These are phyloP conservation scores for Hylomyscus alleni DNA, from an alignment of 2,797 vertebrate species.

Conservation along the genomic window DNA sequence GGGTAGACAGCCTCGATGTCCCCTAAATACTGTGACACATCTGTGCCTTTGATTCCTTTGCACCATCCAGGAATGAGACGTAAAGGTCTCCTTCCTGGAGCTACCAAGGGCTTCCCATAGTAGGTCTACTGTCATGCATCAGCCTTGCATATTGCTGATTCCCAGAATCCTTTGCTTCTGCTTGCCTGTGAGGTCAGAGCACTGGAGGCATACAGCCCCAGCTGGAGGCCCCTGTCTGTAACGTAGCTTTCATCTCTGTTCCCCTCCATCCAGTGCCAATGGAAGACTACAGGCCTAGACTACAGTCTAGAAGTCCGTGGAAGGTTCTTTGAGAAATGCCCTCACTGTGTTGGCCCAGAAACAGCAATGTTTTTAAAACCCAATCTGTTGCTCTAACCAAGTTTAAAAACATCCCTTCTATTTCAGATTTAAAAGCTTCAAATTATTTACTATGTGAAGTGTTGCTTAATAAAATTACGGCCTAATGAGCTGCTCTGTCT, in stretches of 20 bases:
- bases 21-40: not conserved
- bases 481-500: constrained; percentile 64
- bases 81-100: accelerated
- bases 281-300: not conserved
- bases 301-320: not conserved
- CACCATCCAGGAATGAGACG: not conserved
- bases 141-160: not conserved
- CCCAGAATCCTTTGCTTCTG: not conserved
- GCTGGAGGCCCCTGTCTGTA: not conserved
- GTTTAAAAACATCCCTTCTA: constrained; percentile 71
- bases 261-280: not conserved
- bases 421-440: constrained; percentile 65
- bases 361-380: constrained; percentile 46
- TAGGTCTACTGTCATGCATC: not conserved
- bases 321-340: not conserved
- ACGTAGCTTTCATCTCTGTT: not conserved
- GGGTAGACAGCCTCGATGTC: accelerated
- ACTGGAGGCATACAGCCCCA: no score
- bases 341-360: constrained; percentile 21
- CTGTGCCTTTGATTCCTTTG: not conserved
- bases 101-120: not conserved
- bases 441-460: constrained; percentile 60
- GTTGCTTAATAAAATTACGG: constrained; percentile 58
- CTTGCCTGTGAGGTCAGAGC: not conserved
- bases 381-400: constrained; percentile 52